Evolutionary conservation across 2,888 invertebrate genomes (phyloP).

Genomic region (Isoperla grammatica): DNA sequence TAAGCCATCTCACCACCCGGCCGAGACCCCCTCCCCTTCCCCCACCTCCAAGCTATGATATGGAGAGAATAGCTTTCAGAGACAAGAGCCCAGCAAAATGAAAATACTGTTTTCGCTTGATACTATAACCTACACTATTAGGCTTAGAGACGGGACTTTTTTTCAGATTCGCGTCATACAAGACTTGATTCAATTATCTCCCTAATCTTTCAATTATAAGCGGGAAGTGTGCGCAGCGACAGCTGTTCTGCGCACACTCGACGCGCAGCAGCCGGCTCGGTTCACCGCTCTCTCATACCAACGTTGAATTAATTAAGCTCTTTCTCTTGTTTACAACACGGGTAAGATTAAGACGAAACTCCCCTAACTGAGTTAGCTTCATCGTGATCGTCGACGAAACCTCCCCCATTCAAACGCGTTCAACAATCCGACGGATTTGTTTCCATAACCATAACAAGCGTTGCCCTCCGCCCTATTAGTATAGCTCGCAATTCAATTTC

Average conservation of each 20-base stretch:
- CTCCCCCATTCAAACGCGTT: neutral
- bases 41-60: conserved; percentile 7
- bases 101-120: conserved; percentile 3
- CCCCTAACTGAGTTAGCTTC: neutral
- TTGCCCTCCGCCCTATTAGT: conserved; percentile 7
- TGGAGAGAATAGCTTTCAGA: neutral
- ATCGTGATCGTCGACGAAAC: neutral
- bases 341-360: neutral
- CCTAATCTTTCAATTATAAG: conserved; percentile 61
- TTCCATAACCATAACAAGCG: conserved; percentile 15
- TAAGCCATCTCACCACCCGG: conserved; percentile 21
- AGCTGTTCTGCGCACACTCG: neutral
- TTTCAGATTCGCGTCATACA: conserved; percentile 28
- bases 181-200: conserved; percentile 59
- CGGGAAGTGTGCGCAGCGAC: neutral
- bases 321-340: neutral
- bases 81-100: neutral
- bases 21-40: neutral
- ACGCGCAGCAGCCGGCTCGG: neutral
- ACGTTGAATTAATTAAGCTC: conserved; percentile 1
- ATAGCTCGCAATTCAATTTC: conserved; percentile 13
- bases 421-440: neutral
- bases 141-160: no score
- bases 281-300: neutral
- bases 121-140: neutral